Conservation (phyloP, 1,140 invertebrate genomes). For the Centruroides vittatus region DNA sequence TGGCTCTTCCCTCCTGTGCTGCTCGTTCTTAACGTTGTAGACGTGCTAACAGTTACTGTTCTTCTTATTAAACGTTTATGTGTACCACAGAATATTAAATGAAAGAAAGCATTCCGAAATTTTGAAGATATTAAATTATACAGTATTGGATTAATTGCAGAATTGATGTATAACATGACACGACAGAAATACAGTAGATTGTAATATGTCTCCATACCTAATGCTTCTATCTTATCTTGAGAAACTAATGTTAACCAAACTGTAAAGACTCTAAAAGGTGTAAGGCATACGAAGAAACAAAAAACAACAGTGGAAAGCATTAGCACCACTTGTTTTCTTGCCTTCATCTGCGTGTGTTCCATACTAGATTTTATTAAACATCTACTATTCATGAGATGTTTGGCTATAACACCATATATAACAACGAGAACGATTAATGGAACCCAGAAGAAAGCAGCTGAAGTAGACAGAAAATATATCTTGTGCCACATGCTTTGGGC, state of each 20-base stretch:
- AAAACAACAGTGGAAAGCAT: constrained; percentile 79
- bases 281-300: constrained; percentile 73
- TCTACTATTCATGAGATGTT: constrained; percentile 45
- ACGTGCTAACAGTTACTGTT: too few relatives aligned
- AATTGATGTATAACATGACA: constrained; percentile 78
- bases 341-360: constrained; percentile 12
- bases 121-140: constrained; percentile 74
- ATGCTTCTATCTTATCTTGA: constrained; percentile 41
- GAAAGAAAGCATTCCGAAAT: constrained; percentile 59
- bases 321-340: constrained; percentile 43
- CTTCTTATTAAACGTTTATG: too few relatives aligned
- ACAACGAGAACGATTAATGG: constrained; percentile 61
- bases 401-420: constrained; percentile 65
- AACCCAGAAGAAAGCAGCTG: constrained; percentile 69
- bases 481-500: constrained; percentile 54
- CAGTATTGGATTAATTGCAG: constrained; percentile 74
- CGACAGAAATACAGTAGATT: constrained; percentile 68
- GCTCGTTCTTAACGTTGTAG: too few relatives aligned
- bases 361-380: neutral
- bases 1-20: too few relatives aligned
- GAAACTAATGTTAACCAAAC: constrained; percentile 65
- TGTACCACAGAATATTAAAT: too few relatives aligned
- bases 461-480: constrained; percentile 53
- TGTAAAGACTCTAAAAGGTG: constrained; percentile 67
- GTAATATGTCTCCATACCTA: constrained; percentile 66